Conservation (phyloP, 1,140 invertebrate species). For the Brachionus asplanchnoidis region DNA sequence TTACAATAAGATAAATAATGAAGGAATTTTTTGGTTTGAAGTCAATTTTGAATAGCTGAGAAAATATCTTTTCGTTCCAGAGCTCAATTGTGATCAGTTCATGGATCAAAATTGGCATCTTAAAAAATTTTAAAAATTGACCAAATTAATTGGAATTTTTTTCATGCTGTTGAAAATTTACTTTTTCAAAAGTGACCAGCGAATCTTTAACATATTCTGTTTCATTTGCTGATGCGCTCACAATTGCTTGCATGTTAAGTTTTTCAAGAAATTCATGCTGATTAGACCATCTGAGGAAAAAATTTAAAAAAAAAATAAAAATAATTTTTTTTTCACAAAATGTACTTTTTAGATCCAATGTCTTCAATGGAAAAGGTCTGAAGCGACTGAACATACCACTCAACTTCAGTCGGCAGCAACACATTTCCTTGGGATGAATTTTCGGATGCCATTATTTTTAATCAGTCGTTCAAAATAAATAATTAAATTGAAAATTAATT, state of each 20-base stretch:
- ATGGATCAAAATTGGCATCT: conserved; percentile 52
- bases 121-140: conserved; percentile 4
- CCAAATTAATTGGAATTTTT: not conserved
- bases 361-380: conserved; percentile 43
- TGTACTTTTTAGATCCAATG: conserved; percentile 43
- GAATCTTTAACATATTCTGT: conserved; percentile 58
- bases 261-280: conserved; percentile 57
- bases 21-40: conserved; percentile 54
- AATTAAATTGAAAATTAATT: not conserved
- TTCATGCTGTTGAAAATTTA: conserved; percentile 41
- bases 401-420: conserved; percentile 44
- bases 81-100: conserved; percentile 53
- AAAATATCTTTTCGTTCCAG: conserved; percentile 56
- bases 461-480: not conserved
- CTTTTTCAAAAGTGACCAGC: conserved; percentile 54
- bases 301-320: not conserved
- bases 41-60: conserved; percentile 50
- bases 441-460: not conserved
- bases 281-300: conserved; percentile 49
- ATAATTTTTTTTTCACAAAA: not conserved
- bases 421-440: conserved; percentile 32
- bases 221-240: conserved; percentile 54
- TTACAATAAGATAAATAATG: conserved; percentile 55
- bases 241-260: conserved; percentile 56
- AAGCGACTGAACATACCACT: conserved; percentile 44